Conservation (phyloP, 2,113 vertebrate genomes). For the Heterochromis multidens region DNA sequence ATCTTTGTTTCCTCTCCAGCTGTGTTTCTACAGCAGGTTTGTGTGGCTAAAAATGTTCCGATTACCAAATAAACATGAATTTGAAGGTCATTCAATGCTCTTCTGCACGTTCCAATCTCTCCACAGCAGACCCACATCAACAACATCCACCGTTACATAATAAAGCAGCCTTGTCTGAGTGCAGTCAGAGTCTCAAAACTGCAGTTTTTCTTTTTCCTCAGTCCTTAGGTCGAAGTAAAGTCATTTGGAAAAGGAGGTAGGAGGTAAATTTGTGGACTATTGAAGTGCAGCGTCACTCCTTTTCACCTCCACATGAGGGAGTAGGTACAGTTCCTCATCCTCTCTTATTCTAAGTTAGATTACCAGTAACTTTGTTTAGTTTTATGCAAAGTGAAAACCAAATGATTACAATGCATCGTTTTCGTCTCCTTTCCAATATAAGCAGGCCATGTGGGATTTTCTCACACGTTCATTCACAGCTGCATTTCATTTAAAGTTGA, state of each 20-base stretch:
- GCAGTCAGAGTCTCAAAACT: not conserved
- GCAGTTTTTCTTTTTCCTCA: not conserved
- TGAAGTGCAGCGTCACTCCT: not conserved
- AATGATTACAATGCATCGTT: not conserved
- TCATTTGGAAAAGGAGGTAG: not conserved
- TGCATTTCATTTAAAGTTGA: too few species aligned
- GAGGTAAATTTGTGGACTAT: not conserved
- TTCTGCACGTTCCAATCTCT: not conserved
- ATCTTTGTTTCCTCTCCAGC: not conserved
- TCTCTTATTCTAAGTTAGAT: not conserved
- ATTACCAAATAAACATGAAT: not conserved
- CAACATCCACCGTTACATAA: not conserved
- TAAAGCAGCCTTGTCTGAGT: not conserved
- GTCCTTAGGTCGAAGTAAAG: not conserved
- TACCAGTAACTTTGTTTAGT: not conserved
- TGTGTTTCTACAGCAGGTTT: not conserved
- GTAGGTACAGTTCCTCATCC: too few species aligned
- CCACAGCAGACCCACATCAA: not conserved
- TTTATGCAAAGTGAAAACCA: not conserved
- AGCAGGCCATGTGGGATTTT: not conserved
- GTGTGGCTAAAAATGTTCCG: not conserved
- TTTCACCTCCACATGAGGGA: too few species aligned
- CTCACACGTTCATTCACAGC: too few species aligned
- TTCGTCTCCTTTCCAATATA: not conserved
- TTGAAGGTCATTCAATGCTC: not conserved